These are phyloP conservation scores for Pipistrellus pygmaeus DNA, from an alignment of 2,797 vertebrate genomes.

Conservation along the genomic window DNA sequence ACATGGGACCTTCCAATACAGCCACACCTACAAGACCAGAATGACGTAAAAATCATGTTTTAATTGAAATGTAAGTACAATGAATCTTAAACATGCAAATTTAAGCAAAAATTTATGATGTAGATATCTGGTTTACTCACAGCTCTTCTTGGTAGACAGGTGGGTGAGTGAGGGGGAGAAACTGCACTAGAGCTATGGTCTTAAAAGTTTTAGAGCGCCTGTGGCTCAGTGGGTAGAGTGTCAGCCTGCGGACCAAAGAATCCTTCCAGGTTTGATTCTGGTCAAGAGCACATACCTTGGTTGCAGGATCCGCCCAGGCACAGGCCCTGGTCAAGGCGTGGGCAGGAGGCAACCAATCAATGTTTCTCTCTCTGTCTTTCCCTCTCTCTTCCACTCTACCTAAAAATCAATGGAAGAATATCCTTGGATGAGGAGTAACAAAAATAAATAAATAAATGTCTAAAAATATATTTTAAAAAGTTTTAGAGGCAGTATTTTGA, in stretches of 20 bases:
- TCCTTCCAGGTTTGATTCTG: no score
- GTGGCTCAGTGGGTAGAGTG: no score
- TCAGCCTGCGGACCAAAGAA: no score
- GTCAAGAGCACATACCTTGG: no score
- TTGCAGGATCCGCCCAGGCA: no score
- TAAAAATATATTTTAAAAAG: background rate
- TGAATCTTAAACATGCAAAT: background rate
- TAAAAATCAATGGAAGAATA: no score
- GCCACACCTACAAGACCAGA: constrained; percentile 92
- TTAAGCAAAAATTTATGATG: background rate
- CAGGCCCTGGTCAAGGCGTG: no score
- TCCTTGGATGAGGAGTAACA: no score
- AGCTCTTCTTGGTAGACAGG: background rate
- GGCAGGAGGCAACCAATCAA: no score
- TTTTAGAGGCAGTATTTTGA: background rate
- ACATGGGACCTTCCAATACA: constrained; percentile 98
- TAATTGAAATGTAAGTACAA: background rate
- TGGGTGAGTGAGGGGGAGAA: background rate
- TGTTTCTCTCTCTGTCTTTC: no score
- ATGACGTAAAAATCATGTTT: background rate
- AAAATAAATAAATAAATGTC: no score
- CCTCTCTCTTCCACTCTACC: no score
- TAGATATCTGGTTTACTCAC: background rate
- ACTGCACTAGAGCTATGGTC: background rate
- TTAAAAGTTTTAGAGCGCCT: background rate